Evolutionary conservation across 2,797 vertebrate genomes (phyloP).

Genomic region (Uromys caudimaculatus): DNA sequence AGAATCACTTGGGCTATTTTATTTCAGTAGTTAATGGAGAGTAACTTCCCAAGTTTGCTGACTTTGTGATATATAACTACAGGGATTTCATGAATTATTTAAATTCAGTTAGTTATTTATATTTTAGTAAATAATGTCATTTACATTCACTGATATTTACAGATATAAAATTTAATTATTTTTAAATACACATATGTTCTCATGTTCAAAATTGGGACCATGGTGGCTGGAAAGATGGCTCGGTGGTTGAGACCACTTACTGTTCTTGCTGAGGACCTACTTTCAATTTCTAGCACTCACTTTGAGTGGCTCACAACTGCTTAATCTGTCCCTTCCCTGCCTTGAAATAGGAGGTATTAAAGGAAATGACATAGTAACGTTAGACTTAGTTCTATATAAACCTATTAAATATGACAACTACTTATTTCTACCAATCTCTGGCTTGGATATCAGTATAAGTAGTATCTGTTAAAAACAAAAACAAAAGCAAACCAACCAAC

Average conservation of each 20-base stretch:
- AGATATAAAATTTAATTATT: slow-evolving; percentile 51
- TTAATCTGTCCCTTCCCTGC: neutral
- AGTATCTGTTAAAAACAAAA: slow-evolving; percentile 53
- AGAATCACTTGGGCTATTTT: neutral
- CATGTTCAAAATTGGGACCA: neutral
- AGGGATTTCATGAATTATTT: neutral
- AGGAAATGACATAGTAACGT: slow-evolving; percentile 6
- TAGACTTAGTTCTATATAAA: slow-evolving; percentile 24
- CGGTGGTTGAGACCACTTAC: neutral
- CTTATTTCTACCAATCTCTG: neutral
- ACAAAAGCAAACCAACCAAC: neutral
- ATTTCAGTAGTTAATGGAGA: slow-evolving; percentile 50
- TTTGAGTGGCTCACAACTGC: neutral
- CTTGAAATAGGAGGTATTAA: slow-evolving; percentile 45
- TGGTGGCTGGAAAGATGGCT: neutral
- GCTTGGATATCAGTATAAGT: slow-evolving; percentile 30
- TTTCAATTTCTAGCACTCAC: neutral
- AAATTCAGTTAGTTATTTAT: slow-evolving; percentile 42
- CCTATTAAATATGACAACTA: slow-evolving; percentile 15
- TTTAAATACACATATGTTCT: neutral
- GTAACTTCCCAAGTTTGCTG: neutral
- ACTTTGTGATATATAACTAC: neutral
- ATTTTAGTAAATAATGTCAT: slow-evolving; percentile 42
- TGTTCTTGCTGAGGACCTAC: neutral
- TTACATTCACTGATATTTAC: slow-evolving; percentile 47